Percentiles rank a stretch among this genome's conserved stretches.
These are phyloP conservation scores for Brienomyrus brachyistius DNA, from an alignment of 2,113 vertebrate genomes.

Conservation along the genomic window DNA sequence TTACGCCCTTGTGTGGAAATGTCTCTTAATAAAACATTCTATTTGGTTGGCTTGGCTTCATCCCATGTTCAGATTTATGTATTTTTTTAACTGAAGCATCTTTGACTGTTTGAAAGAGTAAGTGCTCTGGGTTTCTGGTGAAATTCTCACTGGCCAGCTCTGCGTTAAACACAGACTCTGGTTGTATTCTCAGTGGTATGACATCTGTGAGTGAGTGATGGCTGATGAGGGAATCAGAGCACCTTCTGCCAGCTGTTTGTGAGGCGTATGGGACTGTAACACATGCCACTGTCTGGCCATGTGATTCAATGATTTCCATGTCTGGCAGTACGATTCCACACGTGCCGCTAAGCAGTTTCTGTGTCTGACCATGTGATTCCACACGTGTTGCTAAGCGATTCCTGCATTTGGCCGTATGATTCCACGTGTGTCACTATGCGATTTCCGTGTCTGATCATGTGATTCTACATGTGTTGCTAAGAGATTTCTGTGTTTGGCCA, in stretches of 20 bases:
- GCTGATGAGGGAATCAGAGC: too few relatives aligned
- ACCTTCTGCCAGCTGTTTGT: too few relatives aligned
- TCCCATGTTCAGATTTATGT: neutral
- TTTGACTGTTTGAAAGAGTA: neutral
- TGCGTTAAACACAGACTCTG: neutral
- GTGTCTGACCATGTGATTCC: neutral
- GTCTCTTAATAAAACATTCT: neutral
- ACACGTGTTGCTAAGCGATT: rapidly evolving
- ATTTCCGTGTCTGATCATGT: too few relatives aligned
- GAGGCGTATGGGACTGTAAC: too few relatives aligned
- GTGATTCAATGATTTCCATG: neutral
- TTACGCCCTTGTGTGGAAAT: neutral
- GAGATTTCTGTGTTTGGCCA: neutral
- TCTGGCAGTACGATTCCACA: neutral
- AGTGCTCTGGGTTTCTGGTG: neutral
- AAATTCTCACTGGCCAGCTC: neutral
- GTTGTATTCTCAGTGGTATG: neutral
- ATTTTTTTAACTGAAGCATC: neutral
- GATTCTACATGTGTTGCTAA: too few relatives aligned
- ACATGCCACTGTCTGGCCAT: too few relatives aligned
- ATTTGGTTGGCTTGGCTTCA: neutral
- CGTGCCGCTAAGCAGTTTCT: neutral
- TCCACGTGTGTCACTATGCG: neutral
- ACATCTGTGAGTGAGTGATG: neutral
- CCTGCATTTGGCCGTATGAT: too few relatives aligned